These are phyloP conservation scores for Suillia variegata DNA, from an alignment of 2,888 invertebrate genomes.

Conservation along the genomic window DNA sequence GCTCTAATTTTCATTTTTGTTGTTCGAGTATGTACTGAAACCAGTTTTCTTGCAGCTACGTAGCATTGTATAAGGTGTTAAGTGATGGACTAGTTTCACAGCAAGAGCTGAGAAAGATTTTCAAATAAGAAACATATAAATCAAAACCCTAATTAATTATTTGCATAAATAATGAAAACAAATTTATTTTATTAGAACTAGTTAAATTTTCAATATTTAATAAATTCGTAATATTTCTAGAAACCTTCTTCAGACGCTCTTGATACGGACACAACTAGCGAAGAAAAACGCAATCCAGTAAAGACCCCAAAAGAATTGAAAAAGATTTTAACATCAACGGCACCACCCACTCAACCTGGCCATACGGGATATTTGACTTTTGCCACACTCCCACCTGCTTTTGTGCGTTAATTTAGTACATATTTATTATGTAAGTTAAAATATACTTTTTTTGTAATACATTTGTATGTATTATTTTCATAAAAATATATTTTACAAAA, in stretches of 20 bases:
- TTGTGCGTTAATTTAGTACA: background rate
- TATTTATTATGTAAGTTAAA: too few relatives aligned
- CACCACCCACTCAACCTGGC: slow-evolving; percentile 79
- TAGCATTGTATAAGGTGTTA: slow-evolving; percentile 4
- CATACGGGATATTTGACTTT: slow-evolving; percentile 97
- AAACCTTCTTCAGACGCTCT: slow-evolving; percentile 22
- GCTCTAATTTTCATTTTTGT: background rate
- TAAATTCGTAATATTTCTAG: slow-evolving; percentile 8
- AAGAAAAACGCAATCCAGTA: slow-evolving; percentile 46
- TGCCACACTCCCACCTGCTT: slow-evolving; percentile 78
- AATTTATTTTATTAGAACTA: too few relatives aligned
- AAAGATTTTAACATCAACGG: slow-evolving; percentile 71
- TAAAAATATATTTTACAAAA: too few relatives aligned
- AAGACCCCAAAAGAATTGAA: slow-evolving; percentile 62
- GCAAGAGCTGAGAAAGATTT: too few relatives aligned
- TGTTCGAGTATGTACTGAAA: background rate
- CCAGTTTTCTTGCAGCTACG: slow-evolving; percentile 2
- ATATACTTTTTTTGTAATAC: too few relatives aligned
- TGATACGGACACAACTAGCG: slow-evolving; percentile 31
- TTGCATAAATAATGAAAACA: too few relatives aligned
- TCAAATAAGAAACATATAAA: too few relatives aligned
- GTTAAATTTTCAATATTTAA: too few relatives aligned
- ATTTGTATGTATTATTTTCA: too few relatives aligned
- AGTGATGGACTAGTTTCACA: slow-evolving; percentile 9
- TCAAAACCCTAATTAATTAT: too few relatives aligned